phyloP scores from a whole-genome alignment of 2,113 vertebrate genomes.

The Oxyura jamaicensis region DNA sequence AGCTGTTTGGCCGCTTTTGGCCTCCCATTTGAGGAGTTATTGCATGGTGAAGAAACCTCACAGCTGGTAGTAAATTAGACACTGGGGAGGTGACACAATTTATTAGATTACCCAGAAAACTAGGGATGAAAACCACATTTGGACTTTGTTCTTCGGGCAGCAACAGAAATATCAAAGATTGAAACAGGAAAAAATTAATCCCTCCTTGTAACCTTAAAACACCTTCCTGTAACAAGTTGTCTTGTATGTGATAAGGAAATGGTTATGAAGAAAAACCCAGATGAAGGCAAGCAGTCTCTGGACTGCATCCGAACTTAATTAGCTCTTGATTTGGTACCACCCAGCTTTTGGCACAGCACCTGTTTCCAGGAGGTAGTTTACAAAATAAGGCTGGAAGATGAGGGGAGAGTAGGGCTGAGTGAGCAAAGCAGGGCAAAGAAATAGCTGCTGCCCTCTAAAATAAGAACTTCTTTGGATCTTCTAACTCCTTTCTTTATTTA shows the following conservation, averaged over 20 bases:
- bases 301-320: neutral
- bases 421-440: neutral
- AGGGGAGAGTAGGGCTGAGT: neutral
- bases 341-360: neutral
- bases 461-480: neutral
- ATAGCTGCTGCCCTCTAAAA: neutral
- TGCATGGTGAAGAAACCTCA: fast-evolving
- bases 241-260: neutral
- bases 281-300: neutral
- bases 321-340: neutral
- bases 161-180: neutral
- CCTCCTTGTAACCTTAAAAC: neutral
- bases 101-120: neutral
- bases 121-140: neutral
- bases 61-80: neutral
- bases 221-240: neutral
- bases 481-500: neutral
- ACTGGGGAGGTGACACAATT: conserved; percentile 27
- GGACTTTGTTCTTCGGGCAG: neutral
- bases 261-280: neutral
- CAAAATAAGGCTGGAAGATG: neutral
- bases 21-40: neutral
- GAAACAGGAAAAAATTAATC: neutral
- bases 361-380: neutral
- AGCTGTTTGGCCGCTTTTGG: neutral